phyloP scores from a whole-genome alignment of 1,140 invertebrate species.

The Procambarus clarkii region DNA sequence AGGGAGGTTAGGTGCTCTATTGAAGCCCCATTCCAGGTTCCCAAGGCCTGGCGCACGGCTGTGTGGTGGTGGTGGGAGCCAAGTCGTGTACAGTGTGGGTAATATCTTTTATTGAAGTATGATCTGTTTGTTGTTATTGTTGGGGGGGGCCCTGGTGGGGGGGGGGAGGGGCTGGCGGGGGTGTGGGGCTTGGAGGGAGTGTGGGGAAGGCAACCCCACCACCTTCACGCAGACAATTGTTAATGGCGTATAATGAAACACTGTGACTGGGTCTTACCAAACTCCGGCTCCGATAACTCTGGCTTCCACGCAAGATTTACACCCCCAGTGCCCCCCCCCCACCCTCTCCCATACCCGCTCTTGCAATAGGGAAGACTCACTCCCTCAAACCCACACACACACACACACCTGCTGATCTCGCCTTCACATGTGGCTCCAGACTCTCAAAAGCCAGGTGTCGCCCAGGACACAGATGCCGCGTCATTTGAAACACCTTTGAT shows the following conservation, averaged over 20 bases:
- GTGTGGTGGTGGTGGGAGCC: no score
- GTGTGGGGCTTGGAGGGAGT: neutral
- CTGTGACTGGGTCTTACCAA: neutral
- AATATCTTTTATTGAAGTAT: neutral
- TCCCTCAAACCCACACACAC: neutral
- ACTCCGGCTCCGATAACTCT: neutral
- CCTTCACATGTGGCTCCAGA: neutral
- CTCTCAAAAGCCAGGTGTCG: neutral
- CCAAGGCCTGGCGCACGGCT: no score
- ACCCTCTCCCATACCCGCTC: neutral
- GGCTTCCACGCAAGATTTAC: neutral
- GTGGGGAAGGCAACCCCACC: neutral
- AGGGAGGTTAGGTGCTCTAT: no score
- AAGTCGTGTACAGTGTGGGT: no score
- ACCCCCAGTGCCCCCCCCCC: neutral
- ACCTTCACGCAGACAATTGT: conserved; percentile 4
- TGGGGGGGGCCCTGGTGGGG: neutral
- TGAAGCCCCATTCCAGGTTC: no score
- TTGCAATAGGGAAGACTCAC: no score
- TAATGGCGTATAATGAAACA: neutral
- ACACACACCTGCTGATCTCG: neutral
- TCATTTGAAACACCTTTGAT: neutral
- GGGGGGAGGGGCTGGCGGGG: neutral
- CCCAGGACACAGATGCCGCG: neutral
- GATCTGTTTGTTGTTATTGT: conserved; percentile 1